Percentiles rank a stretch among this genome's conserved stretches.
These are phyloP conservation scores for Nephila pilipes DNA, from an alignment of 1,140 invertebrate species.

Conservation along the genomic window DNA sequence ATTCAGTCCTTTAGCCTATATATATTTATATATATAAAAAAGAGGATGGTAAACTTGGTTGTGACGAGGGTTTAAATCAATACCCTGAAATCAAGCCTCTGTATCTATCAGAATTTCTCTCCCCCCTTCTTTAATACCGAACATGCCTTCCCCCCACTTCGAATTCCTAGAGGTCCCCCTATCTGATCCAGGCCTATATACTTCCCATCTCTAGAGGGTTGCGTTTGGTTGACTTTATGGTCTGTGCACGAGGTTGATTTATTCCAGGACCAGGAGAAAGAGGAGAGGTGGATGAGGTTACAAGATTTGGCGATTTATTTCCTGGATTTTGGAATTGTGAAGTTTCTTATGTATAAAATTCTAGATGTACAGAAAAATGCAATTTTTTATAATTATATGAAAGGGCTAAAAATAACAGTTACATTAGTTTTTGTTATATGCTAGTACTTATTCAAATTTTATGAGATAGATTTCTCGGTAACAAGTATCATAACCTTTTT, in stretches of 20 bases:
- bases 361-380: too few relatives aligned
- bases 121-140: slow-evolving; percentile 49
- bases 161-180: slow-evolving; percentile 62
- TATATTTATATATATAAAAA: slow-evolving; percentile 30
- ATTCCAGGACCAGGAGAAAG: slow-evolving; percentile 70
- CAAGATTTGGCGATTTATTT: slow-evolving; percentile 39
- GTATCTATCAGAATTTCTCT: slow-evolving; percentile 66
- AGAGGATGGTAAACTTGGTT: slow-evolving; percentile 4
- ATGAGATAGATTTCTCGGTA: too few relatives aligned
- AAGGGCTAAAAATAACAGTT: too few relatives aligned
- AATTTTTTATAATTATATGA: too few relatives aligned
- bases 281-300: slow-evolving; percentile 24
- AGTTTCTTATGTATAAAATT: not conserved
- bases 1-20: not conserved
- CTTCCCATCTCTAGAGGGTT: slow-evolving; percentile 55
- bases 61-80: slow-evolving; percentile 64
- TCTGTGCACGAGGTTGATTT: slow-evolving; percentile 76
- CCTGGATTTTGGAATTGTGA: not conserved
- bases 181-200: slow-evolving; percentile 65
- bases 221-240: slow-evolving; percentile 76
- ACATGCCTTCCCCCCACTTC: slow-evolving; percentile 30
- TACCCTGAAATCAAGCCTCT: slow-evolving; percentile 52
- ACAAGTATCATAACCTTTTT: too few relatives aligned
- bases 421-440: too few relatives aligned
- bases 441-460: too few relatives aligned